Conservation (phyloP, 2,113 vertebrate genomes). For the Stigmatopora nigra region DNA sequence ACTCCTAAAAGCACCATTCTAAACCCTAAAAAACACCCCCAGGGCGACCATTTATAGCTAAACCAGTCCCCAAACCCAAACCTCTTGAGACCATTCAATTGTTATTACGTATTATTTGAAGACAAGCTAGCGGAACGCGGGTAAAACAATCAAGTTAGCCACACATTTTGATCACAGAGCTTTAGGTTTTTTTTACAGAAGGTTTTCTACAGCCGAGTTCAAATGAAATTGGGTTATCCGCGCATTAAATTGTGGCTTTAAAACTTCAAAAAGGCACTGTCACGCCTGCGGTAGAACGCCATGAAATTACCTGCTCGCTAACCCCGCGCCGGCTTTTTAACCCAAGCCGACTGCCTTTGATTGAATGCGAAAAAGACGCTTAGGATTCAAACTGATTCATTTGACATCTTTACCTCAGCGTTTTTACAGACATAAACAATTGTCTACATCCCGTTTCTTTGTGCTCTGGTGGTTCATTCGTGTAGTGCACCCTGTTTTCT, state of each 20-base stretch:
- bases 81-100: neutral
- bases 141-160: neutral
- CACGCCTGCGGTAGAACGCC: slow-evolving; percentile 3
- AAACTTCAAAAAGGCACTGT: neutral
- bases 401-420: neutral
- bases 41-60: neutral
- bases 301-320: slow-evolving; percentile 5
- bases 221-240: neutral
- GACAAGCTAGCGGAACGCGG: neutral
- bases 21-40: neutral
- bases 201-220: neutral
- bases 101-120: neutral
- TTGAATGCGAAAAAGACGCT: slow-evolving; percentile 14
- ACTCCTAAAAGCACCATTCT: neutral
- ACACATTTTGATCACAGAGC: neutral
- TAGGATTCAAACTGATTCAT: neutral
- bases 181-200: neutral
- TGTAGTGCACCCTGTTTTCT: too few relatives aligned
- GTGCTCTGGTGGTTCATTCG: too few relatives aligned
- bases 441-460: too few relatives aligned
- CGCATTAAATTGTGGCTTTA: neutral
- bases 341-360: slow-evolving; percentile 5
- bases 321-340: slow-evolving; percentile 8
- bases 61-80: neutral
- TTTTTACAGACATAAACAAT: too few relatives aligned